Evolutionary conservation across 2,888 invertebrate genomes (phyloP).

Genomic region (Dicyrtomina minuta): DNA sequence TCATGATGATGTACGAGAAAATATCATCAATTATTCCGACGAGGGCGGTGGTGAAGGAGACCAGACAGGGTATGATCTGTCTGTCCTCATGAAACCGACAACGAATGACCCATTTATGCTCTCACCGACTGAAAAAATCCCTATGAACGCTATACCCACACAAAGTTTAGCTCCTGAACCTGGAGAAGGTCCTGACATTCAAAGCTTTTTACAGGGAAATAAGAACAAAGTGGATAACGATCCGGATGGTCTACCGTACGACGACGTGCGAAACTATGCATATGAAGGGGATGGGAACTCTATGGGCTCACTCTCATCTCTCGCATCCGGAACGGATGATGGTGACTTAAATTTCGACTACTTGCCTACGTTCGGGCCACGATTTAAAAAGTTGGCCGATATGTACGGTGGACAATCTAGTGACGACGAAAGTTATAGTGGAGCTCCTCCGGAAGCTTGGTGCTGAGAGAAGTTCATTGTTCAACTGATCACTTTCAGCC

Average conservation of each 20-base stretch:
- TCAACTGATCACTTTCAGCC: background rate
- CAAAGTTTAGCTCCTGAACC: conserved; percentile 46
- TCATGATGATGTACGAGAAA: conserved; percentile 93
- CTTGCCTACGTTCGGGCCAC: conserved; percentile 90
- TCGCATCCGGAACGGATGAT: conserved; percentile 87
- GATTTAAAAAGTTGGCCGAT: conserved; percentile 88
- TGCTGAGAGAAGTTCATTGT: conserved; percentile 62
- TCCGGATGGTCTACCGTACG: conserved; percentile 86
- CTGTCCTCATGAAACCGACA: conserved; percentile 63
- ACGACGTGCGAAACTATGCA: conserved; percentile 95
- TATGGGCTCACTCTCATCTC: conserved; percentile 86
- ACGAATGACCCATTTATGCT: conserved; percentile 54
- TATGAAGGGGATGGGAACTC: conserved; percentile 96
- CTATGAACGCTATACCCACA: conserved; percentile 52
- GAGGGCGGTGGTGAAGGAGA: conserved; percentile 99
- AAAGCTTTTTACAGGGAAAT: conserved; percentile 85
- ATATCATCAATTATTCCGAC: conserved; percentile 95
- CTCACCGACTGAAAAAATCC: conserved; percentile 49
- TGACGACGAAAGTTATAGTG: conserved; percentile 74
- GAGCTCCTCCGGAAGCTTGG: conserved; percentile 72
- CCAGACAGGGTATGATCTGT: conserved; percentile 82
- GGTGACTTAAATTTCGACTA: conserved; percentile 93
- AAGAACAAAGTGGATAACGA: conserved; percentile 88
- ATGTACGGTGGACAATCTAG: conserved; percentile 91
- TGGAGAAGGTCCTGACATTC: conserved; percentile 74